phyloP scores from a whole-genome alignment of 1,140 invertebrate genomes.

The Frieseomelitta varia region DNA sequence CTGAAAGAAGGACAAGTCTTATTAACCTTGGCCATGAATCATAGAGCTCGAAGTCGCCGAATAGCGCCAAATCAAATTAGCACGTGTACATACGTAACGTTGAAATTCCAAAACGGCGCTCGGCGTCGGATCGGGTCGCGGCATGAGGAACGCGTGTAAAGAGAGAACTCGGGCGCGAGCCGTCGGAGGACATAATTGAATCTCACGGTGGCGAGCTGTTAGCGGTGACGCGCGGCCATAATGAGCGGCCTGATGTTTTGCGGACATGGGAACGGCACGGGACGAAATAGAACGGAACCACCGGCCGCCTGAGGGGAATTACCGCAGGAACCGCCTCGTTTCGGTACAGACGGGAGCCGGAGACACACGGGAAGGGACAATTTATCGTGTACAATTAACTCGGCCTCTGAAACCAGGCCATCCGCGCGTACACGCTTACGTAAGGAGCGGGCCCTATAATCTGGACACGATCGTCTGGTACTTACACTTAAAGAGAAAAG shows the following conservation, averaged over 20 bases:
- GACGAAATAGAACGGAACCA: constrained; percentile 53
- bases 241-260: constrained; percentile 51
- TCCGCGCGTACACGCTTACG: constrained; percentile 28
- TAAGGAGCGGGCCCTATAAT: constrained; percentile 7
- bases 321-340: constrained; percentile 55
- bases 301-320: constrained; percentile 27
- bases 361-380: constrained; percentile 52
- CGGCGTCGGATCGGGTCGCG: background rate
- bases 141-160: background rate
- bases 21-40: too few species aligned
- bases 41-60: too few species aligned
- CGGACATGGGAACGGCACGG: constrained; percentile 53
- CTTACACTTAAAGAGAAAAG: too few species aligned
- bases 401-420: constrained; percentile 49
- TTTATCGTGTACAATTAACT: constrained; percentile 66
- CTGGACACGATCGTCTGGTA: background rate
- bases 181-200: constrained; percentile 33
- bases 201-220: constrained; percentile 26
- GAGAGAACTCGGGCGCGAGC: background rate
- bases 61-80: too few species aligned
- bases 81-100: too few species aligned
- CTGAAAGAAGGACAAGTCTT: too few species aligned
- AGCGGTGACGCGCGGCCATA: constrained; percentile 5
- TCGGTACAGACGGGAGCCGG: constrained; percentile 34
- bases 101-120: background rate